A percentile compares a stretch with the other conserved stretches of the same genome.
Conservation (phyloP, 1,140 invertebrate genomes). For the Delia radicum region DNA sequence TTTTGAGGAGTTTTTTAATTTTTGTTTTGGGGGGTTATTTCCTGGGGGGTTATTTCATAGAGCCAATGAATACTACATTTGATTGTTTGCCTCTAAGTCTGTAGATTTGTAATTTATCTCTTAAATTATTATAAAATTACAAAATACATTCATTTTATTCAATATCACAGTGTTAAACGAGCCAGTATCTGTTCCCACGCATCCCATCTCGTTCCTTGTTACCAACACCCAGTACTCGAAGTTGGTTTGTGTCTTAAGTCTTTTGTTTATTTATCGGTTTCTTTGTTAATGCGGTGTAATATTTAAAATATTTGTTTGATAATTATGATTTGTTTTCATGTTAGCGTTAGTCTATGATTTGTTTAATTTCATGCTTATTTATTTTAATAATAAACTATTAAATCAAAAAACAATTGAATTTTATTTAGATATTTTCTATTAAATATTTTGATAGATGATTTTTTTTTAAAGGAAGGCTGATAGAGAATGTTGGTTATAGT, state of each 20-base stretch:
- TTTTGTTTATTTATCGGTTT: background rate
- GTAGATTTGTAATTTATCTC: no score
- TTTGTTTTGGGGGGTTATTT: no score
- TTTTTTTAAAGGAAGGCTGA: background rate
- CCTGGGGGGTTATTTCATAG: no score
- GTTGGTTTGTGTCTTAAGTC: conserved; percentile 5
- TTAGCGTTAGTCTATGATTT: background rate
- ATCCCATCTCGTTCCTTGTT: no score
- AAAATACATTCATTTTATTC: no score
- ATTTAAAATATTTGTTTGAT: background rate
- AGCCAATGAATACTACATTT: no score
- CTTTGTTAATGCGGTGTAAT: background rate
- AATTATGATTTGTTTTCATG: background rate
- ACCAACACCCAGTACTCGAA: no score
- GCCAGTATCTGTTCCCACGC: no score
- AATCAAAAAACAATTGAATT: background rate
- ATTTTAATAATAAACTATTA: background rate
- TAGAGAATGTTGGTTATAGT: background rate
- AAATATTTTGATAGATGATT: background rate
- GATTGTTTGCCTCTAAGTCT: no score
- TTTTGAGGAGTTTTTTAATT: no score
- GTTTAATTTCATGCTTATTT: conserved; percentile 22
- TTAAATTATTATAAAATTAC: no score
- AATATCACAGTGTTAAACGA: no score
- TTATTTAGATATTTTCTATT: background rate